A percentile compares a stretch with the other conserved stretches of the same genome.
Conservation (phyloP, 2,797 vertebrate genomes). For the Serranus cabrilla region DNA sequence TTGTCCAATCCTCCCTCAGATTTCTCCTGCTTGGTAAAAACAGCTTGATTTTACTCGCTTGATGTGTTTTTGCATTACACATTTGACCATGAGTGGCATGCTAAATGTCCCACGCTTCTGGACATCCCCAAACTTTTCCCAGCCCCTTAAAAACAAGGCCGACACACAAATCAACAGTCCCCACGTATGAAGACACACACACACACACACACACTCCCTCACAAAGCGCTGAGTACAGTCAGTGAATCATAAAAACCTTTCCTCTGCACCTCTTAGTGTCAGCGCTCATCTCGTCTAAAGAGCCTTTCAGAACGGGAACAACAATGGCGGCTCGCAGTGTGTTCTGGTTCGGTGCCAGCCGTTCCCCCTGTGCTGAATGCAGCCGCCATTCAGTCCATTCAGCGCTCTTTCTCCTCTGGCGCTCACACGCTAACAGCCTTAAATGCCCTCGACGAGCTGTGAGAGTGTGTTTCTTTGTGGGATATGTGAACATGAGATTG, state of each 20-base stretch:
- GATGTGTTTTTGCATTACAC: not conserved
- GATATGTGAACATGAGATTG: constrained; percentile 45
- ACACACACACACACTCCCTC: constrained; percentile 15
- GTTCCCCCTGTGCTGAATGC: constrained; percentile 56
- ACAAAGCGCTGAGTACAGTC: constrained; percentile 44
- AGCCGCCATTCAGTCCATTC: constrained; percentile 68
- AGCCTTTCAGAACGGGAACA: constrained; percentile 55
- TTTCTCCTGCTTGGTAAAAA: no score
- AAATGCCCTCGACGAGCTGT: constrained; percentile 50
- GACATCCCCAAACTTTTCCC: constrained; percentile 49
- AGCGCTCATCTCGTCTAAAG: constrained; percentile 61
- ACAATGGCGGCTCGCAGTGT: constrained; percentile 54
- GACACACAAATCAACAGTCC: constrained; percentile 42
- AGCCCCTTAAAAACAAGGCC: constrained; percentile 40
- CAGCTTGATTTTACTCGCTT: not conserved
- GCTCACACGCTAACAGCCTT: constrained; percentile 52
- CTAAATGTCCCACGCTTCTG: constrained; percentile 19
- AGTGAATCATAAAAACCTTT: constrained; percentile 59
- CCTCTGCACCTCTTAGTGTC: constrained; percentile 58
- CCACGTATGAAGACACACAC: constrained; percentile 21
- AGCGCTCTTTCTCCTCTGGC: constrained; percentile 36
- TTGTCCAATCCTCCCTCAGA: no score
- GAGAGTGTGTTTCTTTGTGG: constrained; percentile 31
- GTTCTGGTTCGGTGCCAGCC: constrained; percentile 67
- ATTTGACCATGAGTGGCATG: constrained; percentile 13